Percentiles rank a stretch among this genome's conserved stretches.
Evolutionary conservation across 2,888 invertebrate genomes (phyloP).

Genomic region (Cerastis rubricosa): DNA sequence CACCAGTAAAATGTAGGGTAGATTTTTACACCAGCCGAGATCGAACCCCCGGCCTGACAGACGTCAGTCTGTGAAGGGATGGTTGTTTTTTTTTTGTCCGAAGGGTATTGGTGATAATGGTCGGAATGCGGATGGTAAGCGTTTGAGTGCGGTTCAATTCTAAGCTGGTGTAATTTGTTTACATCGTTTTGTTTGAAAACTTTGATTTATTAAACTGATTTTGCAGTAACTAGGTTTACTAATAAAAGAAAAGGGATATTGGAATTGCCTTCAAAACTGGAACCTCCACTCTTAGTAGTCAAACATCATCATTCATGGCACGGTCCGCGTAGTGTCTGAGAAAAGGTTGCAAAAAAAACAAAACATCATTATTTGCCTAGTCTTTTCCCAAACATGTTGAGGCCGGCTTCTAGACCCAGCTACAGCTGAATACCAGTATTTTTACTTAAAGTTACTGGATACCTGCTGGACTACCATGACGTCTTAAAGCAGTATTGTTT

Average conservation of each 20-base stretch:
- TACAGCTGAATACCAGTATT: background rate
- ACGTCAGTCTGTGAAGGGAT: conserved; percentile 86
- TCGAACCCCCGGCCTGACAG: conserved; percentile 80
- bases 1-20: conserved; percentile 81
- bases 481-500: too few species aligned
- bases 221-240: background rate
- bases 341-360: too few species aligned
- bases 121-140: conserved; percentile 55
- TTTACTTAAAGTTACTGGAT: background rate
- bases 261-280: too few species aligned
- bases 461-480: too few species aligned
- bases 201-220: conserved; percentile 5
- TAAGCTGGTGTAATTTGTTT: conserved; percentile 60
- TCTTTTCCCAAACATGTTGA: background rate
- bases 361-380: background rate
- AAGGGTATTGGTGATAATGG: conserved; percentile 59
- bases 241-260: background rate
- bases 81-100: conserved; percentile 64
- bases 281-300: fast-evolving
- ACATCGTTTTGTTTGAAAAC: conserved; percentile 47
- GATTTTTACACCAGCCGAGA: conserved; percentile 60
- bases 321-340: too few species aligned
- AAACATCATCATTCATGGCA: background rate
- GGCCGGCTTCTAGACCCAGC: background rate
- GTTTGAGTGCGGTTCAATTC: conserved; percentile 56